phyloP scores from a whole-genome alignment of 1,140 invertebrate species.

The Copidosoma floridanum region DNA sequence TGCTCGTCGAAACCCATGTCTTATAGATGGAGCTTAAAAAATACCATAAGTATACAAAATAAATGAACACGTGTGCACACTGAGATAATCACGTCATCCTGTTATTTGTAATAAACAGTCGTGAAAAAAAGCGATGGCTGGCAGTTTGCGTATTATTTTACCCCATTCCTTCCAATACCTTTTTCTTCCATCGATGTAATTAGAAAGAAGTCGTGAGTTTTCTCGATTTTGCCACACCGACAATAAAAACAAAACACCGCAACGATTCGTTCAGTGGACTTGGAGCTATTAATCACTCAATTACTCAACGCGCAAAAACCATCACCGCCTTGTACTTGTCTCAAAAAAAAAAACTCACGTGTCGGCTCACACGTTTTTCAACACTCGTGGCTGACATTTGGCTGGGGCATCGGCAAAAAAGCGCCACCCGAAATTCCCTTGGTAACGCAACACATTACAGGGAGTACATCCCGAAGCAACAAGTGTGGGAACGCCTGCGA shows the following conservation, averaged over 20 bases:
- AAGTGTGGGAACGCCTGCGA: constrained; percentile 24
- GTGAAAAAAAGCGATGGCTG: constrained; percentile 36
- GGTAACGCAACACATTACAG: constrained; percentile 5
- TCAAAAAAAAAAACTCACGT: too few relatives aligned
- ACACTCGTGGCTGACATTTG: not conserved
- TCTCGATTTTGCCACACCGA: too few relatives aligned
- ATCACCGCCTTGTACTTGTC: too few relatives aligned
- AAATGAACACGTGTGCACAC: constrained; percentile 53
- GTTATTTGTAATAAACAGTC: constrained; percentile 57
- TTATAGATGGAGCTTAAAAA: constrained; percentile 36
- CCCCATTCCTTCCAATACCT: too few relatives aligned
- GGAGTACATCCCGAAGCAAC: constrained; percentile 25
- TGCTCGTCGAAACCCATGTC: constrained; percentile 33
- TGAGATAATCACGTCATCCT: constrained; percentile 53
- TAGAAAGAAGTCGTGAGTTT: too few relatives aligned
- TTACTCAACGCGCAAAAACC: too few relatives aligned
- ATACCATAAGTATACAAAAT: constrained; percentile 35
- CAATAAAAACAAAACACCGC: too few relatives aligned
- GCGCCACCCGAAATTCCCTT: constrained; percentile 1
- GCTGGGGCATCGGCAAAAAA: not conserved
- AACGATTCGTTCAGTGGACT: too few relatives aligned
- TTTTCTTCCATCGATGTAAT: too few relatives aligned
- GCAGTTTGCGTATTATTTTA: too few relatives aligned
- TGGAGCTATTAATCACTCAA: too few relatives aligned
- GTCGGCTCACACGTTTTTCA: constrained; percentile 8